These are phyloP conservation scores for Leptosomus discolor DNA, from an alignment of 2,113 vertebrate species.

Conservation along the genomic window DNA sequence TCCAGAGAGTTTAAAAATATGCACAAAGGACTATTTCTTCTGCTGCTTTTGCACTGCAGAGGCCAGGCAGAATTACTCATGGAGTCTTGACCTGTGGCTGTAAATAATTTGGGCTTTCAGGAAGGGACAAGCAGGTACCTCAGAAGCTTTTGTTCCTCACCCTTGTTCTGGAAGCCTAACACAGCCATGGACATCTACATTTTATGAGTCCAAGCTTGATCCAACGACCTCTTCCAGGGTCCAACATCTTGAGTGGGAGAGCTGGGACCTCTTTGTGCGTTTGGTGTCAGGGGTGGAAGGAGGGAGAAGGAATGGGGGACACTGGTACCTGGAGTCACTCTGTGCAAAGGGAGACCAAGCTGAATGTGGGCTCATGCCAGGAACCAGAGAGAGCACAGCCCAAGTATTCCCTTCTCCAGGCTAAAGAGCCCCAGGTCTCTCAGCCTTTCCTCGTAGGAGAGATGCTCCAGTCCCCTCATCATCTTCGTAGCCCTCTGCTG, in stretches of 20 bases:
- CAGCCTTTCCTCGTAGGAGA: too few species aligned
- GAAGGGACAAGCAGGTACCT: not conserved
- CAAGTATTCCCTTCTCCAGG: too few species aligned
- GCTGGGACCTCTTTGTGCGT: not conserved
- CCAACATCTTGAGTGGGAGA: not conserved
- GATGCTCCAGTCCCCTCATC: too few species aligned
- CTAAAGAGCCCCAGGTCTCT: too few species aligned
- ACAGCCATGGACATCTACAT: not conserved
- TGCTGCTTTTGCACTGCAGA: not conserved
- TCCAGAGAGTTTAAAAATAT: not conserved
- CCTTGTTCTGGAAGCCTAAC: not conserved
- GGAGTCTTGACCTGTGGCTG: not conserved
- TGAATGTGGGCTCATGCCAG: not conserved
- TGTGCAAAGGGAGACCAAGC: accelerated
- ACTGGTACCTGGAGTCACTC: not conserved
- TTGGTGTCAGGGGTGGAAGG: not conserved
- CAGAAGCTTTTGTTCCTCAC: not conserved
- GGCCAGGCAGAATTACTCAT: not conserved
- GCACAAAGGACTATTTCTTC: not conserved
- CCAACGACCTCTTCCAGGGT: not conserved
- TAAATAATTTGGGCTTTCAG: not conserved
- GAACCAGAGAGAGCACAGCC: not conserved
- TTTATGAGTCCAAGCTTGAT: not conserved
- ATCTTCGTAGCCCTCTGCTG: too few species aligned
- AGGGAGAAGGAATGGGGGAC: accelerated